Evolutionary conservation across 2,113 vertebrate genomes (phyloP).

Genomic region (Echinops telfairi): DNA sequence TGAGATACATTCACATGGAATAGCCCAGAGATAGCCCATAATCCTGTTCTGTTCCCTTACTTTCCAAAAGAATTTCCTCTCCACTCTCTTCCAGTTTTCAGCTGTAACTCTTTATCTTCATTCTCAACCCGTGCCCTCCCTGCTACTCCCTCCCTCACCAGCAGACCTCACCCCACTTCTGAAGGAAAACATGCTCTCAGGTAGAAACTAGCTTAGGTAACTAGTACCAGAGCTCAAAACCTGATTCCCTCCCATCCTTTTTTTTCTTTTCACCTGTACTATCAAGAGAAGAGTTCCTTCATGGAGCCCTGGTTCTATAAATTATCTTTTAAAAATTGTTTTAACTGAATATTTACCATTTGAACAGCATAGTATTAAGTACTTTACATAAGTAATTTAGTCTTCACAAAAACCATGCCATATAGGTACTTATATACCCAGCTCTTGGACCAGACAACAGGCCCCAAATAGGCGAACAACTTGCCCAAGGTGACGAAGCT

Average conservation of each 20-base stretch:
- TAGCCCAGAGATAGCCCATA: not conserved
- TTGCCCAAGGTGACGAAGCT: not conserved
- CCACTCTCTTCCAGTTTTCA: constrained; percentile 5
- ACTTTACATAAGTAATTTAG: not conserved
- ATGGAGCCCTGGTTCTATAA: not conserved
- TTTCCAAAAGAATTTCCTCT: constrained; percentile 38
- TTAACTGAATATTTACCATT: not conserved
- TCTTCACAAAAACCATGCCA: not conserved
- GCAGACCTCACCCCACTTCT: not conserved
- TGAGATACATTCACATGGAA: not conserved
- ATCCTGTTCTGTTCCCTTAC: not conserved
- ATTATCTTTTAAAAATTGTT: constrained; percentile 31
- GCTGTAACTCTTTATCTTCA: not conserved
- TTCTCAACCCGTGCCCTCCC: not conserved
- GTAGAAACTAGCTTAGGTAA: not conserved
- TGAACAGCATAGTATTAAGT: not conserved
- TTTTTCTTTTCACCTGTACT: not conserved
- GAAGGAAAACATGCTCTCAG: not conserved
- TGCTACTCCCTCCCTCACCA: not conserved
- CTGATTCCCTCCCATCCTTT: not conserved
- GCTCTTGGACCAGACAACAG: not conserved
- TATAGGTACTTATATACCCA: not conserved
- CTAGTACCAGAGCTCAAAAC: not conserved
- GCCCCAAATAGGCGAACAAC: not conserved
- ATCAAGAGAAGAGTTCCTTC: not conserved